Percentiles rank a stretch among this genome's conserved stretches.
phyloP scores from a whole-genome alignment of 2,888 invertebrate species.

The Cheilosia soror region DNA sequence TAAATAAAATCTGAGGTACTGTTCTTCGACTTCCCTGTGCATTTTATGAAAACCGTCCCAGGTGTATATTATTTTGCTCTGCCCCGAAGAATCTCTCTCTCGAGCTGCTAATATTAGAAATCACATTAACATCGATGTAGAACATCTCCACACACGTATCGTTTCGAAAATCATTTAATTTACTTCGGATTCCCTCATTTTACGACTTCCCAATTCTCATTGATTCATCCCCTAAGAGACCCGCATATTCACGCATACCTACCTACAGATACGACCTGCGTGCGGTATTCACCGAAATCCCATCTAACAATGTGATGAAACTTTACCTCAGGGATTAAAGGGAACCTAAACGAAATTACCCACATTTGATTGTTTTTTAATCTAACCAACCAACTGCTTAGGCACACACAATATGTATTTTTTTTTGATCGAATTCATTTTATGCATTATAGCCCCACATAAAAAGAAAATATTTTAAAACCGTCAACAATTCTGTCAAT shows the following conservation, averaged over 20 bases:
- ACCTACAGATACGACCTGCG: background rate
- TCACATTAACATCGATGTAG: background rate
- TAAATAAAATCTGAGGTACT: too few species aligned
- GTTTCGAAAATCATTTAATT: conserved; percentile 37
- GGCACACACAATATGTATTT: conserved; percentile 21
- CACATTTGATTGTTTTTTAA: conserved; percentile 69
- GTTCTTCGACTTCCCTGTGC: too few species aligned
- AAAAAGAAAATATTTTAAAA: conserved; percentile 29
- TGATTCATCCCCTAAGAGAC: conserved; percentile 19
- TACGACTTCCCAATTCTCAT: conserved; percentile 29
- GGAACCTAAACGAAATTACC: conserved; percentile 61
- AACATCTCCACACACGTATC: background rate
- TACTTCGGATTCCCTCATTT: conserved; percentile 24
- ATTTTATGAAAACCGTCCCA: background rate
- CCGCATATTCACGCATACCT: conserved; percentile 6
- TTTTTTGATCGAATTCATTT: conserved; percentile 8
- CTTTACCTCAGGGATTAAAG: conserved; percentile 66
- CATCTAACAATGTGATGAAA: conserved; percentile 29
- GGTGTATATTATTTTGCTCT: background rate
- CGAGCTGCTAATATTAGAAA: conserved; percentile 1
- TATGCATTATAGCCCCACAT: background rate
- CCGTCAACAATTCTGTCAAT: conserved; percentile 60
- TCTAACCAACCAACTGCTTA: conserved; percentile 44
- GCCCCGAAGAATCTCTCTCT: too few species aligned
- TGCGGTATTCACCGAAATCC: conserved; percentile 25